These are phyloP conservation scores for Amniataba percoides DNA, from an alignment of 2,797 vertebrate genomes.

Conservation along the genomic window DNA sequence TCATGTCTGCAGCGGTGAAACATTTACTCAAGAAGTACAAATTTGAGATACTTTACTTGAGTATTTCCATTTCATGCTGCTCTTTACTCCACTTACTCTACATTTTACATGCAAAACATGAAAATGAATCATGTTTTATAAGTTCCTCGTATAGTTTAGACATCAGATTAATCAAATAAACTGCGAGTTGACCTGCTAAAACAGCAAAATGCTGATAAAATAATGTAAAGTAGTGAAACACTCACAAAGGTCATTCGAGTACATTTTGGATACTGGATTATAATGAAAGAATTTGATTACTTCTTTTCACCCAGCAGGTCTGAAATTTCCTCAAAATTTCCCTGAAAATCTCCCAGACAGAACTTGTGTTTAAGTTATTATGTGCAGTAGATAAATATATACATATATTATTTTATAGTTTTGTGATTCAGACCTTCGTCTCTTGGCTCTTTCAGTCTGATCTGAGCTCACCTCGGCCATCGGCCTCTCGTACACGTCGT, in stretches of 20 bases:
- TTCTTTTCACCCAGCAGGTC: no score
- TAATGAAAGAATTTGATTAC: no score
- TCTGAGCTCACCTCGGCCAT: constrained; percentile 90
- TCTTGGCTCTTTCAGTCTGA: background rate
- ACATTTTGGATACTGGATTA: background rate
- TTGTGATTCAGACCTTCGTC: background rate
- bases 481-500: constrained; percentile 93
- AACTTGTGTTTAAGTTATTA: background rate
- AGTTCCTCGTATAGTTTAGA: background rate
- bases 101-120: background rate
- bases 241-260: background rate
- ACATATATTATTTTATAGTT: no score
- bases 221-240: no score
- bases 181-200: no score
- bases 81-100: no score
- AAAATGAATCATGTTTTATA: background rate
- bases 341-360: background rate
- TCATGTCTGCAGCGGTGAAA: background rate
- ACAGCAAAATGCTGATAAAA: no score
- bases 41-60: background rate
- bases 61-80: background rate
- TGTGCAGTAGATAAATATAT: no score
- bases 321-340: no score
- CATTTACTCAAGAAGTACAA: no score
- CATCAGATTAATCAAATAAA: no score